Conservation (phyloP, 2,888 invertebrate genomes). For the Drosophila anomalipes region DNA sequence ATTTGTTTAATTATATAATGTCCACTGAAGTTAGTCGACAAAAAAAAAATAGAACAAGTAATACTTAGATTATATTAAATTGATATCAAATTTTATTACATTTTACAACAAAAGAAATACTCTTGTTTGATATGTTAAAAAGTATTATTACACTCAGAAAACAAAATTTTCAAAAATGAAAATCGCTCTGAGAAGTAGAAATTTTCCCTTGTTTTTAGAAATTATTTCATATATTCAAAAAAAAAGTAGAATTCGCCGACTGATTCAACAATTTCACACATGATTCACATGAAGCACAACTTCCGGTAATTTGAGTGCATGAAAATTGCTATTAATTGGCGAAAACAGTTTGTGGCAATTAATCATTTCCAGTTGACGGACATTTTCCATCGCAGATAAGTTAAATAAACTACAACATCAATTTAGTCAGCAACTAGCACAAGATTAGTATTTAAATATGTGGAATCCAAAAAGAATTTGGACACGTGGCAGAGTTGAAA, state of each 20-base stretch:
- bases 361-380: neutral
- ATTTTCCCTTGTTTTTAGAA: no score
- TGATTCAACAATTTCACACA: conserved; percentile 22
- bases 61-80: neutral
- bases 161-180: neutral
- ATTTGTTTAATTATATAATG: neutral
- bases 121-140: neutral
- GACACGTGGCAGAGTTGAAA: neutral
- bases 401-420: neutral
- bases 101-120: neutral
- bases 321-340: conserved; percentile 7
- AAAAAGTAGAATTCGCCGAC: conserved; percentile 6
- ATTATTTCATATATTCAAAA: conserved; percentile 1
- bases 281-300: conserved; percentile 19
- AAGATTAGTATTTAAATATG: neutral
- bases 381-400: neutral
- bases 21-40: no score
- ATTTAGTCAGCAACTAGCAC: neutral
- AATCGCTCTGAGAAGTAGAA: neutral
- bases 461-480: neutral
- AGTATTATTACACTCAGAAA: neutral
- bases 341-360: neutral
- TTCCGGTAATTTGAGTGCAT: conserved; percentile 14
- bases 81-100: neutral
- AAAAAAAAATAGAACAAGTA: neutral